A percentile compares a stretch with the other conserved stretches of the same genome.
Conservation (phyloP, 1,140 invertebrate genomes). For the Drosophila malerkotliana region DNA sequence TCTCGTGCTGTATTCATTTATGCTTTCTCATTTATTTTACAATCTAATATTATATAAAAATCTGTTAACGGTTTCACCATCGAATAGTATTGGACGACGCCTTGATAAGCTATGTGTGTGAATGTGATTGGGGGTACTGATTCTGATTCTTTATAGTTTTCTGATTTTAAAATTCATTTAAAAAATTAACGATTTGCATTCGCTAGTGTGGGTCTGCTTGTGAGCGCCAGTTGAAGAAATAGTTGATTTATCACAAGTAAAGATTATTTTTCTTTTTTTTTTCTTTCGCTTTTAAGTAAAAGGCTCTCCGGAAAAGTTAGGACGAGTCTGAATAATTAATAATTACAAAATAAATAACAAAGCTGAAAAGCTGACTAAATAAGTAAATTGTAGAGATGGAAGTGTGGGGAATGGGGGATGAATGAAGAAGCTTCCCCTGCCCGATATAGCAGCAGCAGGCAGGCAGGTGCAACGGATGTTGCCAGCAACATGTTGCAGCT, state of each 20-base stretch:
- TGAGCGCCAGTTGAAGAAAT: slow-evolving; percentile 14
- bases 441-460: slow-evolving; percentile 8
- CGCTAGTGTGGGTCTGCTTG: slow-evolving; percentile 16
- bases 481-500: slow-evolving; percentile 65
- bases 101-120: slow-evolving; percentile 33
- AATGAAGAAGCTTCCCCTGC: slow-evolving; percentile 30
- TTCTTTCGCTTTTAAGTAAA: slow-evolving; percentile 28
- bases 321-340: slow-evolving; percentile 31
- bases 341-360: slow-evolving; percentile 78
- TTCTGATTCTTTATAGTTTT: background rate
- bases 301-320: slow-evolving; percentile 13
- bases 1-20: slow-evolving; percentile 20
- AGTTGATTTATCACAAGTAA: slow-evolving; percentile 50
- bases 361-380: slow-evolving; percentile 55
- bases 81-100: slow-evolving; percentile 70
- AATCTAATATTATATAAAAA: slow-evolving; percentile 57
- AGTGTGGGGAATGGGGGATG: background rate
- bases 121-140: slow-evolving; percentile 16
- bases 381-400: slow-evolving; percentile 48
- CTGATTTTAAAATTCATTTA: slow-evolving; percentile 46
- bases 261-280: slow-evolving; percentile 6
- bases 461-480: slow-evolving; percentile 53
- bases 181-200: slow-evolving; percentile 23
- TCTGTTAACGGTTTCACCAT: slow-evolving; percentile 59
- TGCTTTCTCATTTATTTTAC: slow-evolving; percentile 54